Base-by-base conservation (phyloP, 2,113 vertebrate species). In the Chaetodon trifascialis region DNA sequence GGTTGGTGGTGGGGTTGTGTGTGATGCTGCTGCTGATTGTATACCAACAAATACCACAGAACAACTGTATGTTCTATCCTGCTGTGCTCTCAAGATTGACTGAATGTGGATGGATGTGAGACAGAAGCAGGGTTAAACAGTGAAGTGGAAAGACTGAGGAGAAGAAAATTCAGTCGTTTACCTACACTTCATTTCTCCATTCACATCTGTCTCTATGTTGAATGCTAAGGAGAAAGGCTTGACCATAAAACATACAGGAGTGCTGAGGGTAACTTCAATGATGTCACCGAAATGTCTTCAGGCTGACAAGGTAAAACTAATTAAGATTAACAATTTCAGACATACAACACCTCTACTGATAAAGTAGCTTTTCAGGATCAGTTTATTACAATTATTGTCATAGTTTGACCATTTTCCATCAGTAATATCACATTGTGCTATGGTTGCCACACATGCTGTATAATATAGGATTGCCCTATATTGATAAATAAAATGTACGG, bases 1-100 rank as follows among this genome's bases (percentile, higher is more conserved):
- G 30, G 30, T 2, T 46, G 23, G 17, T 30, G 19, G 55, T 15
- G 30, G 8, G 51, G 17, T 44, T 15, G 55, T 21, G 65, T 62
- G 30, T 30, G 30, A 30, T 64, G 25, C 72, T 75, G 71, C 40
- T 40, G 62, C 74, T 75, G 83, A 82, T 78, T 72, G 68, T 65
- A 64, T 51, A 82, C 73, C 59, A 73, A 74, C 65, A 84, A 78
- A 81, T 73, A 73, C 34, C 11, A 69, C 80, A 76, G 73, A 86
- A 62, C 16, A 58, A 75, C 70, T 49, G 34, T 55, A 23, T 40
- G 65, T 54, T 62, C 44, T 54, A 71, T 65, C 72, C 71, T 49
- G 72, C 80, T 79, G 47, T 17, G 73, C 58, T 54, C 79, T 66
- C 59, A 71, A 55, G 11, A 42, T 7, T 49, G 52, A 59, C 16